These are phyloP conservation scores for Mythimna pallens DNA, from an alignment of 2,888 invertebrate genomes.

Conservation along the genomic window DNA sequence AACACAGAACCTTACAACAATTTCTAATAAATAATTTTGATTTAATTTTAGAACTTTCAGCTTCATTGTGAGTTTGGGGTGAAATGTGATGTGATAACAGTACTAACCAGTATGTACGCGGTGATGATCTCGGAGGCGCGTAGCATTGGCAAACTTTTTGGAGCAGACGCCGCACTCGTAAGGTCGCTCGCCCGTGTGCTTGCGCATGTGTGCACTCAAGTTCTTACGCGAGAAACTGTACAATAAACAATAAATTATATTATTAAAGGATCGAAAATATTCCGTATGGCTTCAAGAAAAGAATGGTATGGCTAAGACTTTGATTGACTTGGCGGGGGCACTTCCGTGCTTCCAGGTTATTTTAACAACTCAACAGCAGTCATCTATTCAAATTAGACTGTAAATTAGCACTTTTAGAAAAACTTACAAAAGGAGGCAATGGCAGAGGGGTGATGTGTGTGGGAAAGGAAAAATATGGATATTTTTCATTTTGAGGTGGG, in stretches of 20 bases:
- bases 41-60: background rate
- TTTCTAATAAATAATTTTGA: background rate
- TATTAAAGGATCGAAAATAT: too few relatives aligned
- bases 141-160: constrained; percentile 77
- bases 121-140: constrained; percentile 81
- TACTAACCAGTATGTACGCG: constrained; percentile 81
- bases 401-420: background rate
- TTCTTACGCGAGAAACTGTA: constrained; percentile 82
- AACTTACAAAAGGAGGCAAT: background rate
- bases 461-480: too few relatives aligned
- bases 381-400: background rate
- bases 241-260: background rate
- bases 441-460: too few relatives aligned
- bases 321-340: too few relatives aligned
- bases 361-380: background rate
- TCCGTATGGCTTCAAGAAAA: too few relatives aligned
- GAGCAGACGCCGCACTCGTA: constrained; percentile 87
- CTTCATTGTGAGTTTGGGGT: background rate
- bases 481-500: too few relatives aligned
- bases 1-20: background rate
- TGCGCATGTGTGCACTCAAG: constrained; percentile 87
- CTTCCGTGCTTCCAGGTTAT: background rate
- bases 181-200: constrained; percentile 90
- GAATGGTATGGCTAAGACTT: too few relatives aligned
- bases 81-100: background rate